Evolutionary conservation across 2,113 vertebrate genomes (phyloP).

Genomic region (Phylloscopus trochiloides): DNA sequence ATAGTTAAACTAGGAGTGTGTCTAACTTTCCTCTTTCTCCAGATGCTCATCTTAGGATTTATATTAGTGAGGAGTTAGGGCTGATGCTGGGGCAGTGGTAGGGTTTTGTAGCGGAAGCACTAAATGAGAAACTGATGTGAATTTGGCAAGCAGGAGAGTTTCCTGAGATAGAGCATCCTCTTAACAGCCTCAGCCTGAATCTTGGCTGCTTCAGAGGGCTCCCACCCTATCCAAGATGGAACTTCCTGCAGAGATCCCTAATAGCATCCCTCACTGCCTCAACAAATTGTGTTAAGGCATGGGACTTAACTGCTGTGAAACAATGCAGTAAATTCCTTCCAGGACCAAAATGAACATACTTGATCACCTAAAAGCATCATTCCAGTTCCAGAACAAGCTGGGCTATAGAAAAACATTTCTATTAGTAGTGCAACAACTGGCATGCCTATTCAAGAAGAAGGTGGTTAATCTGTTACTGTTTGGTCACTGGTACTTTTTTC

Average conservation of each 20-base stretch:
- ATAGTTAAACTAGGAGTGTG: not conserved
- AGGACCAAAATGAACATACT: not conserved
- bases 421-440: not conserved
- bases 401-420: constrained; percentile 8
- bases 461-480: constrained; percentile 13
- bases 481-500: not conserved
- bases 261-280: not conserved
- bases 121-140: constrained; percentile 14
- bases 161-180: not conserved
- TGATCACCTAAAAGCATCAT: not conserved
- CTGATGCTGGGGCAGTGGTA: not conserved
- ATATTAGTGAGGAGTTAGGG: not conserved
- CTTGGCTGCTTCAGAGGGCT: not conserved
- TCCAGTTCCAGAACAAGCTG: not conserved
- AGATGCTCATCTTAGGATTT: not conserved
- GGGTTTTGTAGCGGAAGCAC: not conserved
- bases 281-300: rapidly evolving
- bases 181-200: not conserved
- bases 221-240: not conserved
- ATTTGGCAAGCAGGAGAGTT: constrained; percentile 19
- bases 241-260: not conserved
- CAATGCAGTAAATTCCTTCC: not conserved
- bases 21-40: not conserved
- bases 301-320: not conserved
- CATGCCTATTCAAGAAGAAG: not conserved